Evolutionary conservation across 1,140 invertebrate genomes (phyloP).

Genomic region (Triops longicaudatus): DNA sequence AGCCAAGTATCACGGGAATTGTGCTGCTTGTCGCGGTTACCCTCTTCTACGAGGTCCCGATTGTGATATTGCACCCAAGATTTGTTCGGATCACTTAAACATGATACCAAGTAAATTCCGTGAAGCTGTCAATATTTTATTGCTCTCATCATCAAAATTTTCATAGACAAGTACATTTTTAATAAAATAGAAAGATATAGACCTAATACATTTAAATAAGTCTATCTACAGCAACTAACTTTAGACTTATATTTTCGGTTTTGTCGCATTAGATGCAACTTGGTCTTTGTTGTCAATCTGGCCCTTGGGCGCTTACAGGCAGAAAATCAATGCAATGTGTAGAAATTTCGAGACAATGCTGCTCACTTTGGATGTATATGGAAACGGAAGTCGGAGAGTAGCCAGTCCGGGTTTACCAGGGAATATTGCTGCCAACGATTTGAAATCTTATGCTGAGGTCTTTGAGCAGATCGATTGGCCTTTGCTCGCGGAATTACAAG

Average conservation of each 20-base stretch:
- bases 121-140: not conserved
- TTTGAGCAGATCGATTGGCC: not conserved
- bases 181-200: no score
- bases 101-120: not conserved
- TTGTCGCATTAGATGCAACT: no score
- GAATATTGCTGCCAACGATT: not conserved
- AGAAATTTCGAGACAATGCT: no score
- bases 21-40: not conserved
- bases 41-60: not conserved
- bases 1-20: not conserved
- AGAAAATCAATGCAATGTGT: no score
- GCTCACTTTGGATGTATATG: no score
- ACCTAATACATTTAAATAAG: no score
- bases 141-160: not conserved
- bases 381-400: not conserved
- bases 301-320: no score
- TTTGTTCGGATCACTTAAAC: not conserved
- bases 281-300: no score
- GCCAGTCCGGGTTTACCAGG: not conserved
- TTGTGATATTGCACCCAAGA: not conserved
- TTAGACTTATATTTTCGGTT: no score
- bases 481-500: not conserved
- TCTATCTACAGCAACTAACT: no score
- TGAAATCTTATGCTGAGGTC: not conserved
- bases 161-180: not conserved